These are phyloP conservation scores for Galleria mellonella DNA, from an alignment of 1,140 invertebrate species.

Conservation along the genomic window DNA sequence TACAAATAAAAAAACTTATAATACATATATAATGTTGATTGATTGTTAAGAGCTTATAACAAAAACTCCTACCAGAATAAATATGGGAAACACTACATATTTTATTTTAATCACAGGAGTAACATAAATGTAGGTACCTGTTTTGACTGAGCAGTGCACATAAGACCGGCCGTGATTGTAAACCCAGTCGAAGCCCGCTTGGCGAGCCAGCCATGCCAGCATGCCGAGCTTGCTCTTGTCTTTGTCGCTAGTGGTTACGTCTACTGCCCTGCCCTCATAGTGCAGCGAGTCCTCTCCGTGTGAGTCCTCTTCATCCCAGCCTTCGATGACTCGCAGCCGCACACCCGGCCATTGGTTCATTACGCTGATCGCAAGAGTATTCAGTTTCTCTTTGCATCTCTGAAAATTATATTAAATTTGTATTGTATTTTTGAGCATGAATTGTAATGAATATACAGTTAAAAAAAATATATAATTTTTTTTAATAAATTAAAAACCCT, in stretches of 20 bases:
- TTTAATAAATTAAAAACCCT: too few relatives aligned
- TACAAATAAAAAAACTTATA: too few relatives aligned
- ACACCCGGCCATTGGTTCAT: constrained; percentile 99
- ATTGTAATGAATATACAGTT: too few relatives aligned
- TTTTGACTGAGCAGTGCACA: constrained; percentile 98
- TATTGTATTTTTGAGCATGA: too few relatives aligned
- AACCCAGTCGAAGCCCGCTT: constrained; percentile 99
- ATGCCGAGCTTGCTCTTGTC: constrained; percentile 96
- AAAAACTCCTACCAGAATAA: too few relatives aligned
- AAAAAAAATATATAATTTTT: too few relatives aligned
- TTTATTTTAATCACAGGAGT: too few relatives aligned
- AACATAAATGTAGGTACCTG: constrained; percentile 89
- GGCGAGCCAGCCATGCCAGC: constrained; percentile 95
- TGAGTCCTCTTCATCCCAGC: constrained; percentile 92
- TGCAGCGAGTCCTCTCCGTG: constrained; percentile 90
- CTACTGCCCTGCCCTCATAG: constrained; percentile 96
- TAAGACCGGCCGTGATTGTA: constrained; percentile 95
- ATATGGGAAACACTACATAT: too few relatives aligned
- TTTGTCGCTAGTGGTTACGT: constrained; percentile 94
- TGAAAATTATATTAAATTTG: constrained; percentile 67
- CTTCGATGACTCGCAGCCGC: constrained; percentile 93
- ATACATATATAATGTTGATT: too few relatives aligned
- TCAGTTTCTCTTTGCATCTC: constrained; percentile 96
- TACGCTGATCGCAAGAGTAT: constrained; percentile 95
- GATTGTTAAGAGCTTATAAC: too few relatives aligned